Conservation (phyloP, 2,888 invertebrate species). For the Drosophila atripex region DNA sequence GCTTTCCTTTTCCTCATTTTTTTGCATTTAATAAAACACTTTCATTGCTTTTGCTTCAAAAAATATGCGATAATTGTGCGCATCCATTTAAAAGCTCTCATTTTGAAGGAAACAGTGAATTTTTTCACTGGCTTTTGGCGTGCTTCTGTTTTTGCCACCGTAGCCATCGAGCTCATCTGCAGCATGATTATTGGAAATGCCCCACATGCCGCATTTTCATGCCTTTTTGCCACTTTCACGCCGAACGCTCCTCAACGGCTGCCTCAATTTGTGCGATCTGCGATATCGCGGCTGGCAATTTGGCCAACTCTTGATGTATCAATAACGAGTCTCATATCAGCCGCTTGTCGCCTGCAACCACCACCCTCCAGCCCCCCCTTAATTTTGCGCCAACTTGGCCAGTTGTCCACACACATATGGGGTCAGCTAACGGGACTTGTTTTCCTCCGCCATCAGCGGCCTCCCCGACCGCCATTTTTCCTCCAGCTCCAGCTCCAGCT, state of each 20-base stretch:
- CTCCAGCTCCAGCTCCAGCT: background rate
- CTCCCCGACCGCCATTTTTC: background rate
- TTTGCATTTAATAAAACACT: background rate
- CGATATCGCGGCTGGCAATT: slow-evolving; percentile 33
- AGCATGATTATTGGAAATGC: slow-evolving; percentile 18
- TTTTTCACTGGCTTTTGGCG: background rate
- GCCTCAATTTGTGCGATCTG: slow-evolving; percentile 26
- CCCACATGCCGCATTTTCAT: slow-evolving; percentile 10
- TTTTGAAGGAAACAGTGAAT: background rate
- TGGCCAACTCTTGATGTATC: slow-evolving; percentile 39
- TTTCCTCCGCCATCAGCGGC: slow-evolving; percentile 10
- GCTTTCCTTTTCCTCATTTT: background rate
- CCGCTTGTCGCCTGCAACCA: background rate
- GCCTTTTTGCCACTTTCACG: slow-evolving; percentile 59
- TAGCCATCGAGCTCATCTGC: slow-evolving; percentile 6
- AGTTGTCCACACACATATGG: slow-evolving; percentile 67
- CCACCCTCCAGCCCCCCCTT: background rate
- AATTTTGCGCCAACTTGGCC: slow-evolving; percentile 19
- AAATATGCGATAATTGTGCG: background rate
- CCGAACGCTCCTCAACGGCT: slow-evolving; percentile 11
- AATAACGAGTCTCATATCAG: slow-evolving; percentile 37
- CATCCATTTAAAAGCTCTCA: background rate
- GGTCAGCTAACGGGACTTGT: slow-evolving; percentile 67
- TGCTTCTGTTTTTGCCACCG: slow-evolving; percentile 3
- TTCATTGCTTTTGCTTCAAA: background rate